Evolutionary conservation across 2,888 invertebrate species (phyloP).

Genomic region (Argynnis bischoffii): DNA sequence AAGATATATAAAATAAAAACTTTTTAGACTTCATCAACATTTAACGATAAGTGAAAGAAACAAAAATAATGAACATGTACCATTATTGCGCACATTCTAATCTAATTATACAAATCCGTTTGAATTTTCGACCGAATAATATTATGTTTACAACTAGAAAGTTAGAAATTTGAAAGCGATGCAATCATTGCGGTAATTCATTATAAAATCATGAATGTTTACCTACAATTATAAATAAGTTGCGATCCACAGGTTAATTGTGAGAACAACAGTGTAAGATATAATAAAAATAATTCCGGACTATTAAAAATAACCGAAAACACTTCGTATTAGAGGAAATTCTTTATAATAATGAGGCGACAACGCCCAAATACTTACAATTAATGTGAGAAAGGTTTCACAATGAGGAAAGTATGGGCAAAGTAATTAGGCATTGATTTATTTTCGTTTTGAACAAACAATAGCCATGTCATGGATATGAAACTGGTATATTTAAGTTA

Average conservation of each 20-base stretch:
- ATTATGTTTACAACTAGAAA: slow-evolving; percentile 71
- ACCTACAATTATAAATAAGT: slow-evolving; percentile 45
- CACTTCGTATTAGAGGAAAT: slow-evolving; percentile 44
- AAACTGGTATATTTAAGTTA: slow-evolving; percentile 29
- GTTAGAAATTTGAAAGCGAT: slow-evolving; percentile 52
- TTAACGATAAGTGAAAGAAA: slow-evolving; percentile 32
- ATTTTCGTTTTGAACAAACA: slow-evolving; percentile 37
- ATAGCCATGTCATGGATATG: slow-evolving; percentile 30
- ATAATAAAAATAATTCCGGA: slow-evolving; percentile 47
- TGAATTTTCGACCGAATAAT: slow-evolving; percentile 45
- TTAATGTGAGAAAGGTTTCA: slow-evolving; percentile 46
- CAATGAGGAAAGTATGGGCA: slow-evolving; percentile 39
- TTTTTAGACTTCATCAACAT: not conserved
- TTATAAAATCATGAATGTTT: slow-evolving; percentile 52
- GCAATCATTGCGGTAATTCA: slow-evolving; percentile 55
- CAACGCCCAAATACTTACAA: slow-evolving; percentile 38
- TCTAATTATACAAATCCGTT: slow-evolving; percentile 44
- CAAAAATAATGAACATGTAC: slow-evolving; percentile 30
- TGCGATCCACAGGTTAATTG: slow-evolving; percentile 47
- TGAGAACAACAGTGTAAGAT: slow-evolving; percentile 47
- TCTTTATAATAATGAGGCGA: slow-evolving; percentile 44
- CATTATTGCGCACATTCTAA: slow-evolving; percentile 38
- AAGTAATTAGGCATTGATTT: slow-evolving; percentile 42
- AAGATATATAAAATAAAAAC: too few species aligned
- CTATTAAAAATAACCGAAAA: slow-evolving; percentile 47